Percentiles rank a stretch among this genome's conserved stretches.
phyloP scores from a whole-genome alignment of 2,888 invertebrate genomes.

The Heteromurus nitidus region DNA sequence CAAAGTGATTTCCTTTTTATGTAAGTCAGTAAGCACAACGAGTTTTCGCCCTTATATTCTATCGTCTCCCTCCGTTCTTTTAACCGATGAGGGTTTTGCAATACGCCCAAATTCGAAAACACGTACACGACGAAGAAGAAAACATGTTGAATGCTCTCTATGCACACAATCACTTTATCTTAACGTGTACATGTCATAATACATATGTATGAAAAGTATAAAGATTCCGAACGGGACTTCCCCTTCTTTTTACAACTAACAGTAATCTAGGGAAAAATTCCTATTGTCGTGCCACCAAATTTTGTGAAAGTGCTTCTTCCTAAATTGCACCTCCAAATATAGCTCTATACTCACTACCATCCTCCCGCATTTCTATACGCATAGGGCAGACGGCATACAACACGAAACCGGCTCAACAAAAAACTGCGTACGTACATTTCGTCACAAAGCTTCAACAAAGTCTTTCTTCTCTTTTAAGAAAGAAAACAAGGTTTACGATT shows the following conservation, averaged over 20 bases:
- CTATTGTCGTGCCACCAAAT: conserved; percentile 31
- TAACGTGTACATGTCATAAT: conserved; percentile 17
- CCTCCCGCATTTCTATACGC: too few relatives aligned
- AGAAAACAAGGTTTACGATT: conserved; percentile 41
- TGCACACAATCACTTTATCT: conserved; percentile 1
- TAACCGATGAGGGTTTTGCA: neutral
- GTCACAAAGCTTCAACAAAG: conserved; percentile 38
- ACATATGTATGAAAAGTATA: conserved; percentile 26
- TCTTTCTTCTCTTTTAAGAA: neutral
- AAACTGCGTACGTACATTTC: too few relatives aligned
- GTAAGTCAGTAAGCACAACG: conserved; percentile 57
- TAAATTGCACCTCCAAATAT: conserved; percentile 34
- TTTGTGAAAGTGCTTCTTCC: conserved; percentile 22
- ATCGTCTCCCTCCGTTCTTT: conserved; percentile 29
- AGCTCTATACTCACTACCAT: too few relatives aligned
- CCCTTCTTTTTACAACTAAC: conserved; percentile 21
- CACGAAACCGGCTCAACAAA: too few relatives aligned
- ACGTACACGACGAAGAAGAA: neutral
- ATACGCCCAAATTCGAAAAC: neutral
- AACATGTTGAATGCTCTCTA: conserved; percentile 34
- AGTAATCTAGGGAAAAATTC: conserved; percentile 30
- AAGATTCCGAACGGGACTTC: neutral
- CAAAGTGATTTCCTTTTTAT: conserved; percentile 42
- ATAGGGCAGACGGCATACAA: too few relatives aligned
- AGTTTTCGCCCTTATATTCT: conserved; percentile 22